Evolutionary conservation across 2,888 invertebrate genomes (phyloP), one percentile per base, ranked within the genome.

Genomic region (Trissoscelio sp.): DNA sequence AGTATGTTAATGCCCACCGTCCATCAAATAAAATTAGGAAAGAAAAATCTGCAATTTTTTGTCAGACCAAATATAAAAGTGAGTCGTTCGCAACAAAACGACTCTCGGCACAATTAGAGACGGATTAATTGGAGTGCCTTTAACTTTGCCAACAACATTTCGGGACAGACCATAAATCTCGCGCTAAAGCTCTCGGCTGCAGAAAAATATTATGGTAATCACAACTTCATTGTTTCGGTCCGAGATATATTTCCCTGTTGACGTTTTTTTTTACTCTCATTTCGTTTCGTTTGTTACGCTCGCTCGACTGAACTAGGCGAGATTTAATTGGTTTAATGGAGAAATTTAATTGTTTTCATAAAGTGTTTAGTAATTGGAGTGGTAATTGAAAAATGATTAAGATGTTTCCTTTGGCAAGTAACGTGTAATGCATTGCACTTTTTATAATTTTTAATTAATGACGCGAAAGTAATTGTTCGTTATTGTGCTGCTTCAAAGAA

Each of bases 1-100:
- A 48, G 62, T 51, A 79, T 42, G 57, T 62, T 70, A 78, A 77
- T 78, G 57, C 67, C 46, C 39, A 22, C 20, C 48, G 39, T n/a
- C 2, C 51, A 2, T 34, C 3, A 5, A 6, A 28, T 28, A 28
- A 28, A 6, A 28, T 6, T 28, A 28, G 28, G 28, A 28, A 28
- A 28, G 28, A 28, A 5, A 28, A 28, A 28, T 5, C 4, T 28
- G 6, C 3, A 28, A 28, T 46, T 62, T 46, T 18, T 24, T 42
- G 42, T 57, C 0, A 11, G 11, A 14, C 0, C 42, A 18, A 34
- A 62, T 20, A 31, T 44, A 28, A 60, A 62, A 62, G 34, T 14
- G 46, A 62, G 28, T 46, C 16, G 31, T 51, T 64, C 14, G 34
- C 37, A 18, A 46, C 18, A 31, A 46, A 62, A 46, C 39, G 62